Base-by-base conservation (phyloP, 2,113 vertebrate genomes). In the Xenopus laevis region DNA sequence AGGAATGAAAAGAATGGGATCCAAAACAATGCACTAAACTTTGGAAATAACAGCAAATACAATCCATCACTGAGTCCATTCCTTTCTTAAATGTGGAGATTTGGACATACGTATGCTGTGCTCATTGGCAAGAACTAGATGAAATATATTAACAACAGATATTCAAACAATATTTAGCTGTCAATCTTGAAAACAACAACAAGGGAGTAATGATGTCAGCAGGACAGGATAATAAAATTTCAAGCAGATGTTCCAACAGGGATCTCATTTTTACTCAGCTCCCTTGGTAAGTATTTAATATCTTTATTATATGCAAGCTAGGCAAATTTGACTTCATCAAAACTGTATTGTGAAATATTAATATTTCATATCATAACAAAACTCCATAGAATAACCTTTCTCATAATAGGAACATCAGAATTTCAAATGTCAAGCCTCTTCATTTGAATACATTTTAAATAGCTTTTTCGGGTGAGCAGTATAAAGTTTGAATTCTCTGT, bases 281-380 rank as follows among this genome's bases (percentile, higher is more conserved):
- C 90, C 89, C 90, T 87, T 83, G 89, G 84, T 87, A 91, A 89
- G 89, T 86, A 84, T 89, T 92, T 92, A 88, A 91, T 92, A 91
- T 92, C 87, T 91, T 89, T 89, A 90, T 92, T 89, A 89, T 86
- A 89, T 90, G 90, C 85, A 87, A 86, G 85, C 86, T 86, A 78
- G 82, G 87, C 83, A 91, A 88, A 92, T 86, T 86, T 86, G 84
- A 86, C 84, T 91, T 91, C 89, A 91, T 92, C 87, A 92, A 86
- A 90, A 88, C 86, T 83, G 83, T 86, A 89, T 84, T 90, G 87
- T 90, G 86, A 90, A 90, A 89, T 89, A 89, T 88, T 92, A 91
- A 91, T 91, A 92, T 90, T 91, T 91, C 84, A 88, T 90, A 87
- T 82, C 84, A 89, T 86, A 88, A 87, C 81, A 87, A 87, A 91